phyloP scores from a whole-genome alignment of 2,888 invertebrate species.

The Pseudoips prasinana region DNA sequence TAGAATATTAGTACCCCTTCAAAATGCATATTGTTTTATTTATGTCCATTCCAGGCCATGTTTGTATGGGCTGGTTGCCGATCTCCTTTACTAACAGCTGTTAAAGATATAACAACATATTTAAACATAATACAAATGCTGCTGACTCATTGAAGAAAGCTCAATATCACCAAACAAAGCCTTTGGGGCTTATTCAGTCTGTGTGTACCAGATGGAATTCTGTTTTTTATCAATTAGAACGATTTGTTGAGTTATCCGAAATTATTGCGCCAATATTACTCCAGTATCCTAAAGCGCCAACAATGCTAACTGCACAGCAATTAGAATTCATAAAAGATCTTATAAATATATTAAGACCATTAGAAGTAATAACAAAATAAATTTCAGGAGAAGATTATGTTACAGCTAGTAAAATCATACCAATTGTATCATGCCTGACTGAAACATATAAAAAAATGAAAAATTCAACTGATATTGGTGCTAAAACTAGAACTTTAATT shows the following conservation, averaged over 20 bases:
- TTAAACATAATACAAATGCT: conserved; percentile 31
- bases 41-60: too few species aligned
- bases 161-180: conserved; percentile 5
- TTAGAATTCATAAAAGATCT: conserved; percentile 30
- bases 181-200: conserved; percentile 27
- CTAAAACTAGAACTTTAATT: conserved; percentile 22
- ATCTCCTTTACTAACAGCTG: too few species aligned
- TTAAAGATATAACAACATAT: conserved; percentile 30
- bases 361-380: conserved; percentile 37
- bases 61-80: too few species aligned
- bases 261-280: conserved; percentile 34
- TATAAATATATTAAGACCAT: conserved; percentile 32
- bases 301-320: conserved; percentile 33
- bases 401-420: conserved; percentile 15
- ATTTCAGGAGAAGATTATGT: conserved; percentile 31
- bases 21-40: too few species aligned
- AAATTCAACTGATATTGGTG: conserved; percentile 27
- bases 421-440: conserved; percentile 34
- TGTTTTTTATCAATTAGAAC: conserved; percentile 30
- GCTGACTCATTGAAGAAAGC: conserved; percentile 29
- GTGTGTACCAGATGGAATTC: conserved; percentile 35
- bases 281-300: conserved; percentile 32
- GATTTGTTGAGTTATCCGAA: conserved; percentile 31
- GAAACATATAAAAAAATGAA: conserved; percentile 35
- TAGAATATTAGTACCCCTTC: too few species aligned